Evolutionary conservation across 2,113 vertebrate species (phyloP), one percentile per base, ranked within the genome.

Genomic region (Ceuthmochares aereus): DNA sequence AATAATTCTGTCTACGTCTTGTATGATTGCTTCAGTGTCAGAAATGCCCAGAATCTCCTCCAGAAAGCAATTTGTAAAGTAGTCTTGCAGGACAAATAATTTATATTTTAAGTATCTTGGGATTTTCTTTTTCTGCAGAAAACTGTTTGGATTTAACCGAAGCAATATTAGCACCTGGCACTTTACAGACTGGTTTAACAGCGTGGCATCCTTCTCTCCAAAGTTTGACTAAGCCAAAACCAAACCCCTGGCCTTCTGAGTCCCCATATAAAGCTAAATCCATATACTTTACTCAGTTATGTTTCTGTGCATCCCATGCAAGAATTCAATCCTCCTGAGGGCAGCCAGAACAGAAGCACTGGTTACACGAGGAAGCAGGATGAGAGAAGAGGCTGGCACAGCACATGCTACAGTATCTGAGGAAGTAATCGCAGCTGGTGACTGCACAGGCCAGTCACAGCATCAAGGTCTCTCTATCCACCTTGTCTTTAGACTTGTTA

Each of bases 401-500:
- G 49, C 37, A 42, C 37, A 59, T 0, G 3, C 25, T 12, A 7
- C 45, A 20, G 36, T 10, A 74, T 3, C 55, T 37, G 40, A 40
- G 40, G 40, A 18, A 34, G 42, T 8, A 9, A 72, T 15, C 73
- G 2, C 54, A 64, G 59, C 32, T 4, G 4, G 45, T 26, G 10
- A 49, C 30, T 12, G 32, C 52, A 40, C 19, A 36, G 72, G 27
- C 36, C 27, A 60, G 51, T 10, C 74, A 37, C 45, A 37, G 42
- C n/a, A 59, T 3, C 66, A 23, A 43, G 22, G 45, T 16, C 14
- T 43, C 37, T 36, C 25, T 17, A 3, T 9, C 20, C 18, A 42
- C 4, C 22, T 51, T 37, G 13, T 22, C 1, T 0, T 9, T 40
- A 54, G 52, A 36, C 21, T 0, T 63, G 19, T 6, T 37, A 51